Base-by-base conservation (phyloP, 2,797 vertebrate species). In the Psittacula echo region DNA sequence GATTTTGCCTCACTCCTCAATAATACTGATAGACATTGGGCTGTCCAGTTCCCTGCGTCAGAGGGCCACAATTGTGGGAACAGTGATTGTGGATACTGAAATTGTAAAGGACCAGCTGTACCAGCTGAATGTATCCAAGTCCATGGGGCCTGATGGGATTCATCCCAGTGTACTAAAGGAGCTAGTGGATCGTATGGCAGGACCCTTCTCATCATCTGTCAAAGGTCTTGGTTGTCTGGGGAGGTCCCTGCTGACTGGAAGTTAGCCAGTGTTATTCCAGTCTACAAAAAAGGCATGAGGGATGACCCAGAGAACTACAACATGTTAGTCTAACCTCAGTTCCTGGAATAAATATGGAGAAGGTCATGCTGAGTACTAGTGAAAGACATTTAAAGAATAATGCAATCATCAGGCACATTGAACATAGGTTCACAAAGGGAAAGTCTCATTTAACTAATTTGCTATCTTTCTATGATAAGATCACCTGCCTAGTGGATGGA, bases 31-130 rank as follows among this genome's bases (percentile, higher is more conserved):
- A 39, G n/a, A 61, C 29, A 11, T 65, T 12, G 29, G 26, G 20
- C 10, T 50, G 34, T 41, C 47, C 2, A 6, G n/a, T 23, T 15
- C 20, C 50, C 61, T 54, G 37, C 8, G 2, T 23, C 0, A 0
- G n/a, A 77, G 0, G 1, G 51, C 24, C 13, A 32, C 0, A 0
- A 75, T 6, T 21, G 47, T n/a, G 37, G 47, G 22, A 80, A 87
- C 10, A 21, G 41, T 42, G 47, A 71, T 9, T 65, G 44, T 20
- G 16, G 45, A 50, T 22, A 65, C 1, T 1, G 39, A 70, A 82
- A 39, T 20, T 70, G 4, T 12, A 58, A 74, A 16, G 26, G 44
- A 64, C 5, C 32, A 90, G 29, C 12, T n/a, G 7, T 48, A 53
- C 10, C 17, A 24, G 44, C 30, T 67, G 32, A 76, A 58, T 15